Conservation (phyloP, 2,888 invertebrate species). For the Chrysina gloriosa region DNA sequence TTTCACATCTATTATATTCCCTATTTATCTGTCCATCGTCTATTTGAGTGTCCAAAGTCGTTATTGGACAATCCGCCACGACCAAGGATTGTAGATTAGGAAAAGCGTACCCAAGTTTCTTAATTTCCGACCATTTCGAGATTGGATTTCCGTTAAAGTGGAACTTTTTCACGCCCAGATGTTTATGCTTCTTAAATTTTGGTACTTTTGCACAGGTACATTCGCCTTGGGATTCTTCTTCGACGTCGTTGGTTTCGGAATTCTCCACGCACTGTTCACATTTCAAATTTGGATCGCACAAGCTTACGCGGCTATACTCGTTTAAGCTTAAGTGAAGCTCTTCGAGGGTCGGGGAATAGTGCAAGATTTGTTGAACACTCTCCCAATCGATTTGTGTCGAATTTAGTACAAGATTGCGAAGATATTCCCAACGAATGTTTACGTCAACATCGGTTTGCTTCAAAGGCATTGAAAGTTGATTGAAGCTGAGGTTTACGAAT, state of each 20-base stretch:
- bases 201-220: conserved; percentile 54
- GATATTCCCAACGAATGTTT: conserved; percentile 68
- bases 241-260: conserved; percentile 38
- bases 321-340: conserved; percentile 94
- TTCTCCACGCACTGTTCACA: conserved; percentile 59
- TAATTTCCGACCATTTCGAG: conserved; percentile 85
- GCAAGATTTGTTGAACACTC: conserved; percentile 80
- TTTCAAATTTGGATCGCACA: conserved; percentile 65
- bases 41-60: conserved; percentile 64
- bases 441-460: conserved; percentile 63
- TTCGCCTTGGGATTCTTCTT: conserved; percentile 46
- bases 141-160: conserved; percentile 91
- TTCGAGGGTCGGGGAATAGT: conserved; percentile 82
- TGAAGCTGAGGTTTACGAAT: conserved; percentile 93
- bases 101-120: conserved; percentile 86
- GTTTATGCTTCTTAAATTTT: conserved; percentile 61
- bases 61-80: conserved; percentile 86
- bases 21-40: conserved; percentile 51
- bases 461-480: conserved; percentile 80
- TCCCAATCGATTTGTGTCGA: conserved; percentile 90
- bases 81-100: conserved; percentile 87
- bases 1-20: conserved; percentile 61
- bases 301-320: conserved; percentile 82
- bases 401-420: conserved; percentile 86
- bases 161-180: conserved; percentile 79